Evolutionary conservation across 2,113 vertebrate genomes (phyloP), one percentile per base, ranked within the genome.

Genomic region (Anguilla japonica): DNA sequence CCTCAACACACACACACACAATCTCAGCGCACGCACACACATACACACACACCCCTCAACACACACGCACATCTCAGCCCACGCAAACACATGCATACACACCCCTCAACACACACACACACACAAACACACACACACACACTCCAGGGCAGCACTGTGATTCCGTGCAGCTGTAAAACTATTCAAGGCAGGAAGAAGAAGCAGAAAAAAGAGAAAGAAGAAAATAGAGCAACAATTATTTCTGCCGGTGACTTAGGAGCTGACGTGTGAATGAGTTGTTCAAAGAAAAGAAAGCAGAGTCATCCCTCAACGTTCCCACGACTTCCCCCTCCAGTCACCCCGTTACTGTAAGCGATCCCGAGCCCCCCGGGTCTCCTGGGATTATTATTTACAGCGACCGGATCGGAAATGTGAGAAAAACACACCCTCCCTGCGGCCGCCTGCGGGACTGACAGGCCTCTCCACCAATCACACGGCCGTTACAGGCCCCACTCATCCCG

Each of bases 161-260:
- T 94, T 94, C 93, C 91, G 91, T 40, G 87, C 86, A 91, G 95
- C 94, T 96, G 96, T 95, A 95, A 95, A 95, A 95, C 91, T 89
- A 93, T 92, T 96, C 92, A 95, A 91, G 92, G 3, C 46, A 84
- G 83, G 87, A 85, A 83, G 63, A 83, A 89, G 84, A 88, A 2
- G 92, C n/a, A 81, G 91, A 91, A 93, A 94, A 92, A 0, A 60
- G 88, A 89, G 92, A 88, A 67, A 67, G 46, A 84, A 79, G 79
- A 85, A 84, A 87, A 82, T 82, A 89, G 89, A 91, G 95, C 93
- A 0, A 9, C 92, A 94, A 96, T 93, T 91, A 91, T 88, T 91
- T 91, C 88, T 89, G 93, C 92, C 92, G 93, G 90, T 90, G 92
- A 91, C 90, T 91, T 92, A 96, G 93, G 93, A 94, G 91, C 91